Evolutionary conservation across 2,113 vertebrate genomes (phyloP), one percentile per base, ranked within the genome.

Genomic region (Microtus montanus): DNA sequence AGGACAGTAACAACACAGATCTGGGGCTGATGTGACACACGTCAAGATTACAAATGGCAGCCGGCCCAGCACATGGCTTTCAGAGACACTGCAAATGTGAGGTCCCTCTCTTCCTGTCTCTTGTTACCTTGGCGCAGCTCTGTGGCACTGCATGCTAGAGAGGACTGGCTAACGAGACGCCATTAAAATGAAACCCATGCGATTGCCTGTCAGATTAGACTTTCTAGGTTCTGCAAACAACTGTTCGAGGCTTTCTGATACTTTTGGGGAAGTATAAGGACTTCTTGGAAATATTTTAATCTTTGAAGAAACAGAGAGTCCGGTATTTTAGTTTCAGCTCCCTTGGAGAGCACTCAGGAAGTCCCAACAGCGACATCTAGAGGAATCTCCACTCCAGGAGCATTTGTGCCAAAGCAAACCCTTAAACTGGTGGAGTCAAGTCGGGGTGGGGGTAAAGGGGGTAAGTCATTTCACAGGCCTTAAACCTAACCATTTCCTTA

Each of bases 261-360:
- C 64, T 91, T 74, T 78, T 33, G 52, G 89, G 41, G 70, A 86
- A 47, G 64, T 33, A 12, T 83, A 49, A 54, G 54, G 87, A 89
- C 87, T 49, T 92, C 13, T n/a, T 88, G 75, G 84, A 93, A 94
- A 35, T 79, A 87, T 85, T 80, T 93, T 77, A 94, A 84, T 89
- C 44, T 96, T 87, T 54, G 38, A 89, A 79, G 41, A 75, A 91
- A n/a, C 22, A 49, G 30, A 47, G 82, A 44, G 88, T 22, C n/a
- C 28, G 79, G 19, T 11, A 2, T 73, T 47, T 64, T 61, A 49
- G 7, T 71, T 93, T 38, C 33, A 66, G 20, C 38, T 15, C 4
- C 61, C 83, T 41, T 71, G 44, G 1, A 24, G 35, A 78, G n/a
- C 28, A 61, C 38, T 15, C 24, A 75, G 33, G 47, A 54, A 90